phyloP scores from a whole-genome alignment of 2,797 vertebrate genomes.

The Pogoniulus pusillus region DNA sequence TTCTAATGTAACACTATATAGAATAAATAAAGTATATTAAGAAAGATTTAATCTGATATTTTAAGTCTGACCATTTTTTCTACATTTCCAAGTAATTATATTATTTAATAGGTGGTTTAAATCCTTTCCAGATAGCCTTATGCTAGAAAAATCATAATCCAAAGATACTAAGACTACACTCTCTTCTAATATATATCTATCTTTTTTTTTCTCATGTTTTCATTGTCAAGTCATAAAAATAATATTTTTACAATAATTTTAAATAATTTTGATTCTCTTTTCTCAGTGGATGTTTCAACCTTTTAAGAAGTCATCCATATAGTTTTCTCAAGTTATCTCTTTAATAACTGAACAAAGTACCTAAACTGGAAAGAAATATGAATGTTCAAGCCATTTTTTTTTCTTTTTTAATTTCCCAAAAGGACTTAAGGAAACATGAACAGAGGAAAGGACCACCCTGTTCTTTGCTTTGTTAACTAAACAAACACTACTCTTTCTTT shows the following conservation, averaged over 20 bases:
- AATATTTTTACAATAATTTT: background rate
- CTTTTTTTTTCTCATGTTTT: background rate
- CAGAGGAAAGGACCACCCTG: background rate
- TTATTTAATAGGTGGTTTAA: background rate
- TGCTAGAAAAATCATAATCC: background rate
- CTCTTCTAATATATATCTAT: background rate
- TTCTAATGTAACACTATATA: background rate
- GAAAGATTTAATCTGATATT: too few relatives aligned
- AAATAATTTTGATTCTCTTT: background rate
- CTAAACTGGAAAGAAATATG: background rate
- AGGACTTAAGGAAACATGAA: background rate
- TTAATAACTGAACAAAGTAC: background rate
- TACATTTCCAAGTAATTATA: background rate
- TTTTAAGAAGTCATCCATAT: background rate
- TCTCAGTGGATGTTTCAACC: background rate
- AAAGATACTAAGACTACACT: background rate
- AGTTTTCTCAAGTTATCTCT: background rate
- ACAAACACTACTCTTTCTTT: constrained; percentile 15
- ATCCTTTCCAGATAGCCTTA: background rate
- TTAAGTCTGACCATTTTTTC: background rate
- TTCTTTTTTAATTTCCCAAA: background rate
- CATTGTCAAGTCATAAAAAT: background rate
- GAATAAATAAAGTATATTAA: background rate
- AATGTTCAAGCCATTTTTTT: background rate
- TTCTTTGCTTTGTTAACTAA: background rate